Base-by-base conservation (phyloP, 2,797 vertebrate species). In the Sebastes matsubarae region DNA sequence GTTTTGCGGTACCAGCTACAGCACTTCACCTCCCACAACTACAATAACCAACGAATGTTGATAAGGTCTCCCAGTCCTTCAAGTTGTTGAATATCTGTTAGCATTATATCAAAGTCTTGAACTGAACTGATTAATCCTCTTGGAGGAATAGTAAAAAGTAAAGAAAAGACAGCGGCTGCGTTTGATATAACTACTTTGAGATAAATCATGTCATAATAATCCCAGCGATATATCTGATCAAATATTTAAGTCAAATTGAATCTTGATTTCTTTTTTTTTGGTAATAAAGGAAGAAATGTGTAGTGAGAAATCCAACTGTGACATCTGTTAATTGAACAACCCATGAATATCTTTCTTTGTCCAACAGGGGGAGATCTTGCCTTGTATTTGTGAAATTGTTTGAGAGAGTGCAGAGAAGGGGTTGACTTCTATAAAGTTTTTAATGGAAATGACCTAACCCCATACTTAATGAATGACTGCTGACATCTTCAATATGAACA, bases 341-440 rank as follows among this genome's bases (percentile, higher is more conserved):
- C 2, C 27, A 30, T 72, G 58, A 3, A 5, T 13, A 14, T 30
- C 18, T 68, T 27, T 66, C 1, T 80, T 64, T 76, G 46, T 1
- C 89, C 90, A 89, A 10, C 25, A 87, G 91, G 71, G 75, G 88
- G 84, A 46, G 34, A 65, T 46, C n/a, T 81, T 68, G 71, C 27
- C 25, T 12, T 16, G 6, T 8, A 32, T 24, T 55, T 67, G 42
- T 64, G 4, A 46, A n/a, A 25, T 30, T 72, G 22, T 6, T 7
- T 3, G 3, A 22, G 20, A 2, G 54, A 30, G 30, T 4, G 10
- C 7, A 25, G 50, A 52, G 50, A 52, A 63, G 10, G 2, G 20
- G 1, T 16, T 50, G 13, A 68, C 24, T 5, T 60, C 11, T 54
- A 1, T 38, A 2, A 11, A n/a, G 3, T 72, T 66, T 70, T 70